These are phyloP conservation scores for Dolichoris vasculosae DNA, from an alignment of 1,140 invertebrate genomes.

Conservation along the genomic window DNA sequence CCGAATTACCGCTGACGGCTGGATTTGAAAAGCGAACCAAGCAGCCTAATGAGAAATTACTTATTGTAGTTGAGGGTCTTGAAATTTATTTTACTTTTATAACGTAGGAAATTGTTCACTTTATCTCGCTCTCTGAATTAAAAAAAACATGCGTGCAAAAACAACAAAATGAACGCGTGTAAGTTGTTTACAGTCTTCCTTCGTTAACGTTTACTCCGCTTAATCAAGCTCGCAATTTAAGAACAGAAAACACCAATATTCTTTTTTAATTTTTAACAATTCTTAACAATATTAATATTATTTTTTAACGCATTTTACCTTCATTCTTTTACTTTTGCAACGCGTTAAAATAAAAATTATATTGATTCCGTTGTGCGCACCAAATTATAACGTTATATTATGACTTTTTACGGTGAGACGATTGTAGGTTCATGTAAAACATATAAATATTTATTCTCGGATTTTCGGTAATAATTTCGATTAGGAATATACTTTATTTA, in stretches of 20 bases:
- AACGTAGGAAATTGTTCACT: background rate
- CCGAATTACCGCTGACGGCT: conserved; percentile 56
- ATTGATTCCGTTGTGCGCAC: background rate
- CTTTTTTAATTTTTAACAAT: background rate
- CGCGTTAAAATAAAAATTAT: background rate
- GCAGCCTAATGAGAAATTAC: conserved; percentile 60
- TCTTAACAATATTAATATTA: too few species aligned
- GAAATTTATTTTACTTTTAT: conserved; percentile 46
- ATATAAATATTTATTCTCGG: too few species aligned
- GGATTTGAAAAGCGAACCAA: conserved; percentile 50
- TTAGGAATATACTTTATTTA: too few species aligned
- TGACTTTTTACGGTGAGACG: too few species aligned
- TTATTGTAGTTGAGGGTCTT: conserved; percentile 8
- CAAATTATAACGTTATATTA: too few species aligned
- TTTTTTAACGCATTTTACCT: background rate
- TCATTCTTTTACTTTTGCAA: background rate
- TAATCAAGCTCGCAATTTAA: background rate
- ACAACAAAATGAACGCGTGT: background rate
- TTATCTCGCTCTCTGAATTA: background rate
- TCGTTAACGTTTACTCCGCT: background rate
- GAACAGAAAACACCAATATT: background rate
- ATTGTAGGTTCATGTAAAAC: too few species aligned
- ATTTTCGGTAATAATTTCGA: too few species aligned
- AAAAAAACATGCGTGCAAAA: background rate
- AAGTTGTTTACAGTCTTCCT: background rate